phyloP scores from a whole-genome alignment of 2,113 vertebrate genomes.

The Cochlearius cochlearius region DNA sequence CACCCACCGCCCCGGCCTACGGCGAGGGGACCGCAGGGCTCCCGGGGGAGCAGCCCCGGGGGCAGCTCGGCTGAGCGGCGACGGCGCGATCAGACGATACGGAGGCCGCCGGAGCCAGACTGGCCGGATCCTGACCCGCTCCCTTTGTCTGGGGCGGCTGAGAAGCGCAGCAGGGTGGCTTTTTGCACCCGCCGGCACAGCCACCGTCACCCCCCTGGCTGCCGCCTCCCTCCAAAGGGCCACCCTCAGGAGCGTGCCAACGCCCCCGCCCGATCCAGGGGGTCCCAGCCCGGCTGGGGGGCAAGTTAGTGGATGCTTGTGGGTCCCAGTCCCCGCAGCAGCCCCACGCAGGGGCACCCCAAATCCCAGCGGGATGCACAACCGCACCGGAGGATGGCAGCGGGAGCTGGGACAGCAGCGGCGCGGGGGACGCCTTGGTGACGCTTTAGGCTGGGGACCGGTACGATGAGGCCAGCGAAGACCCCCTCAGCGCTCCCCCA shows the following conservation, averaged over 20 bases:
- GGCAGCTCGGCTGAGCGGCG: not conserved
- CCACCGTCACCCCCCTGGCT: not conserved
- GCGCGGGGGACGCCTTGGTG: not conserved
- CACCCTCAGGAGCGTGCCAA: not conserved
- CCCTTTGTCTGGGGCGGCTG: conserved; percentile 26
- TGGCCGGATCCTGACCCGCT: conserved; percentile 33
- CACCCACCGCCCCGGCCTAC: not conserved
- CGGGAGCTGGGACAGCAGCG: not conserved
- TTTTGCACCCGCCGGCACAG: not conserved
- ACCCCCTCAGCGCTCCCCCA: not conserved
- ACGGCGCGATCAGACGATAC: not conserved
- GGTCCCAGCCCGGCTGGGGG: not conserved
- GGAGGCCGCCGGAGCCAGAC: conserved; percentile 24
- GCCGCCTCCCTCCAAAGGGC: not conserved
- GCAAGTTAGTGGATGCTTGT: accelerated
- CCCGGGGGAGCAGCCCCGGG: not conserved
- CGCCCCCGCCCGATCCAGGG: not conserved
- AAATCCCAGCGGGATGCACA: not conserved
- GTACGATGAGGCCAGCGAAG: accelerated
- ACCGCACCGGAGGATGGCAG: not conserved
- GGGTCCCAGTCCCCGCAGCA: not conserved
- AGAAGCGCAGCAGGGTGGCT: not conserved
- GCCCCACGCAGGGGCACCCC: not conserved
- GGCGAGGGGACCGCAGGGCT: not conserved
- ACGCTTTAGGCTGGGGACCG: not conserved